Evolutionary conservation across 2,888 invertebrate species (phyloP), one percentile per base, ranked within the genome.

Genomic region (Chouioia cunea): DNA sequence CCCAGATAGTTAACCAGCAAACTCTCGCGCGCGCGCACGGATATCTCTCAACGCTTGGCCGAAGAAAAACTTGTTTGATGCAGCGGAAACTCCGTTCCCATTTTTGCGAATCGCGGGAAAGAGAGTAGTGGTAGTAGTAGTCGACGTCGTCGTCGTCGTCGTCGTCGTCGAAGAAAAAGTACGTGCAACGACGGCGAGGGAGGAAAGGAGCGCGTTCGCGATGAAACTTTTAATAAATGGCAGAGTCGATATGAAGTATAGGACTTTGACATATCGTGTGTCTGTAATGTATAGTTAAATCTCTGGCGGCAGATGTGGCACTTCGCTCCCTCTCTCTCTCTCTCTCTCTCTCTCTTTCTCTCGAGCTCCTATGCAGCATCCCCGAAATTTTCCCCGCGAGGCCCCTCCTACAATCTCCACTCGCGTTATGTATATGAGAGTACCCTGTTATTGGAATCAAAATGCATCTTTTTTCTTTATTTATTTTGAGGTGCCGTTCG

Each of bases 191-290:
- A 64, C 54, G 54, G 59, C 58, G 16, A 56, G 12, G 18, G 23
- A 46, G 36, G 54, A 57, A 63, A 53, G 63, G 63, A 78, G 76
- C 71, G 78, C 77, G 77, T 72, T 80, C 75, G 82, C 84, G 83
- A 85, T 84, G 84, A 84, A 85, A 85, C 85, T 85, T 85, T 85
- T 85, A 85, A 85, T 85, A 85, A 85, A 85, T 85, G 85, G 85
- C 83, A 77, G 81, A 85, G 85, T 85, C 85, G 85, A 85, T 85
- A 85, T 85, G 85, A 85, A 85, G 85, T 85, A 85, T 85, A 84
- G 85, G 84, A 85, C 85, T 85, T 85, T 85, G 85, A 85, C 85
- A 85, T 85, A 85, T 85, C 85, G 85, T 83, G 84, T 85, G 85
- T 85, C 85, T 85, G 85, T 85, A 85, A 85, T 85, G 85, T 85